Evolutionary conservation across 2,888 invertebrate genomes (phyloP).

Genomic region (Watsonalla cultraria): DNA sequence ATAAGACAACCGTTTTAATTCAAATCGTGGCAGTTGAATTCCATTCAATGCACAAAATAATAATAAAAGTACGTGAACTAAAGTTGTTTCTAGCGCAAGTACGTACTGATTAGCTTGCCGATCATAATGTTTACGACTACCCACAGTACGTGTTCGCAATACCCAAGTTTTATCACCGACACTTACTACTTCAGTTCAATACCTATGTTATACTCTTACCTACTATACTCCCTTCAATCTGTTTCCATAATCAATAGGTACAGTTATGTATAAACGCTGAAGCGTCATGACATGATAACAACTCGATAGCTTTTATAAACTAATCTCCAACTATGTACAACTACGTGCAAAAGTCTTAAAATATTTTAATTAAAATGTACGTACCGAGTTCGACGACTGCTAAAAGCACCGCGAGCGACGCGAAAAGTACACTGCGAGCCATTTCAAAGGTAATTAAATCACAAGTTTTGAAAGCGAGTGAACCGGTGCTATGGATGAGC

Average conservation of each 20-base stretch:
- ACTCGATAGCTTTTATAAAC: not conserved
- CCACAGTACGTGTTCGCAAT: not conserved
- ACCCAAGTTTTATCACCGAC: not conserved
- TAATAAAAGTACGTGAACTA: not conserved
- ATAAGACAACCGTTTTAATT: no score
- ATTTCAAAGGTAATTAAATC: conserved; percentile 30
- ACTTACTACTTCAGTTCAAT: not conserved
- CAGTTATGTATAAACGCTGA: not conserved
- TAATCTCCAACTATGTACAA: not conserved
- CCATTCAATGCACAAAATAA: not conserved
- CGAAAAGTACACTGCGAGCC: conserved; percentile 49
- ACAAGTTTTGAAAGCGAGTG: conserved; percentile 33
- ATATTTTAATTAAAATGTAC: conserved; percentile 23
- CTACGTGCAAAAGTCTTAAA: conserved; percentile 1
- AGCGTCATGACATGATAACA: conserved; percentile 1
- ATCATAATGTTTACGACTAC: conserved; percentile 4
- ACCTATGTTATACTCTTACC: not conserved
- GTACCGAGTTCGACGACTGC: conserved; percentile 62
- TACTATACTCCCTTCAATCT: not conserved
- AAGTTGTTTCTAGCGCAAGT: not conserved
- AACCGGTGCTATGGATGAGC: conserved; percentile 35
- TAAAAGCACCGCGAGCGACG: conserved; percentile 51
- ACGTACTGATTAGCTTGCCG: not conserved
- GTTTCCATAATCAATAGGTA: not conserved
- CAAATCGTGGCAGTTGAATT: no score